phyloP scores from a whole-genome alignment of 2,113 vertebrate species.

The Lucifuga dentata region DNA sequence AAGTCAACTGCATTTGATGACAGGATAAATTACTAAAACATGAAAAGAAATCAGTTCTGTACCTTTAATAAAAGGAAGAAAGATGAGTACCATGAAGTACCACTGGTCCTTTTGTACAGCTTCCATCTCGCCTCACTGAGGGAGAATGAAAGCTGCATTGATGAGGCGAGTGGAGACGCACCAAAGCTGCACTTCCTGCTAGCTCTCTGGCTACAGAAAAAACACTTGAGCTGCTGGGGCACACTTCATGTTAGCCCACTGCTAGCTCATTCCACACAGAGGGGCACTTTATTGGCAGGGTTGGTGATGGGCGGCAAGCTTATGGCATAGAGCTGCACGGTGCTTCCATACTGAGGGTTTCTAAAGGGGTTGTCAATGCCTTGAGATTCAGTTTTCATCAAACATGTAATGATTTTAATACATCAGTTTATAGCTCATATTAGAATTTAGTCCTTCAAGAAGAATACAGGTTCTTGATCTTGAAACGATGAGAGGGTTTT shows the following conservation, averaged over 20 bases:
- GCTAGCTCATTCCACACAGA: conserved; percentile 50
- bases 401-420: too few relatives aligned
- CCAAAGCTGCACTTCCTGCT: conserved; percentile 78
- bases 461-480: too few relatives aligned
- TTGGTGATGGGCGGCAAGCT: conserved; percentile 23
- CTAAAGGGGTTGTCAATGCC: too few relatives aligned
- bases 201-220: conserved; percentile 50
- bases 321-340: conserved; percentile 20
- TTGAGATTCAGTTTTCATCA: too few relatives aligned
- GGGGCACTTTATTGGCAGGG: conserved; percentile 37
- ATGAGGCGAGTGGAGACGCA: conserved; percentile 71
- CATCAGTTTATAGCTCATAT: too few relatives aligned
- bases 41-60: conserved; percentile 46
- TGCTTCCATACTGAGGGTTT: conserved; percentile 5
- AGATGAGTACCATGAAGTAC: conserved; percentile 82
- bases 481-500: too few relatives aligned
- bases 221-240: conserved; percentile 47
- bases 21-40: not conserved
- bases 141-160: conserved; percentile 86
- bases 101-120: conserved; percentile 82
- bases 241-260: conserved; percentile 49
- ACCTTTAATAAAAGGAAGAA: conserved; percentile 83
- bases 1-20: not conserved
- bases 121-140: conserved; percentile 79
- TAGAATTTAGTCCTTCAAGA: too few relatives aligned